phyloP scores from a whole-genome alignment of 53 echinoderm and acorn worm genomes.

The Patiria pectinifera region DNA sequence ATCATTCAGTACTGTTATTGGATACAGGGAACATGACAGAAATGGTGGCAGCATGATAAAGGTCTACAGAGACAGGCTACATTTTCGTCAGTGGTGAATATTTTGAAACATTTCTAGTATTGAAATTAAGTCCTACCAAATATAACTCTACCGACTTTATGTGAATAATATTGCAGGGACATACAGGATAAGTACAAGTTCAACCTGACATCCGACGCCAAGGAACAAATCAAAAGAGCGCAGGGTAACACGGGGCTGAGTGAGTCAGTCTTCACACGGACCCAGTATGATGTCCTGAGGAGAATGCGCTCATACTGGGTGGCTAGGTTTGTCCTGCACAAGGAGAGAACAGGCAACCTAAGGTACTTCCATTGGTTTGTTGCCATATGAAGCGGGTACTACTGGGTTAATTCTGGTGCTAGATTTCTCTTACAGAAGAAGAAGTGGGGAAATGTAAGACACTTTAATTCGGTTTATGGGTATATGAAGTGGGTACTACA shows the following conservation, averaged over 20 bases:
- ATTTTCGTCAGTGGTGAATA: too few species aligned
- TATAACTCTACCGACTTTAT: neutral
- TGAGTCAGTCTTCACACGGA: conserved; percentile 95
- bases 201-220: conserved; percentile 91
- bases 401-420: neutral
- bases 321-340: conserved; percentile 90
- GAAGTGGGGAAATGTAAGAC: too few species aligned
- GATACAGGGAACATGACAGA: too few species aligned
- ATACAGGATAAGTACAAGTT: conserved; percentile 98
- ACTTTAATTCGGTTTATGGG: too few species aligned
- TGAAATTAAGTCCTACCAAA: too few species aligned
- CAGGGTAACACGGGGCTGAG: conserved; percentile 96
- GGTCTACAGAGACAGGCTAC: too few species aligned
- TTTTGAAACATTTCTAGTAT: too few species aligned
- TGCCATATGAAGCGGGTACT: neutral
- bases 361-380: conserved; percentile 55
- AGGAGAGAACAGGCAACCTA: conserved; percentile 79
- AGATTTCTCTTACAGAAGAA: too few species aligned
- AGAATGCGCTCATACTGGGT: conserved; percentile 98
- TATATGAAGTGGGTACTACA: too few species aligned
- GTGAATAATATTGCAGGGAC: conserved; percentile 63
- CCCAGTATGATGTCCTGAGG: conserved; percentile 95
- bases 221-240: conserved; percentile 94
- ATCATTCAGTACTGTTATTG: too few species aligned
- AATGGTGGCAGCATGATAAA: too few species aligned